These are phyloP conservation scores for Epinotia bilunana DNA, from an alignment of 2,888 invertebrate genomes.

Conservation along the genomic window DNA sequence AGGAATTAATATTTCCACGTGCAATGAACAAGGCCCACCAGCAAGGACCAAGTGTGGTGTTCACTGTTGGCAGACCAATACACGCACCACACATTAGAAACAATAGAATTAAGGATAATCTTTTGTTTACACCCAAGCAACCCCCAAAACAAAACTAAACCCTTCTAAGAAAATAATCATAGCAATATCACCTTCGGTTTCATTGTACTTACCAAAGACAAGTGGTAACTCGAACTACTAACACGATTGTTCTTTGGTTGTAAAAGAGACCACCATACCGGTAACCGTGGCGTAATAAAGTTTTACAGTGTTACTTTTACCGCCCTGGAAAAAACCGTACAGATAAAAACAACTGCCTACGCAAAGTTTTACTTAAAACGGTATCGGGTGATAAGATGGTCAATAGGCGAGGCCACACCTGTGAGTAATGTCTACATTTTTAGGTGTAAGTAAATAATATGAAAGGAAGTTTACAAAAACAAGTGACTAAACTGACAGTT, in stretches of 20 bases:
- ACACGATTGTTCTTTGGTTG: conserved; percentile 52
- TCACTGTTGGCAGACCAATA: background rate
- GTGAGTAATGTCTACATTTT: conserved; percentile 12
- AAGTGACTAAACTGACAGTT: conserved; percentile 5
- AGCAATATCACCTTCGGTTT: conserved; percentile 24
- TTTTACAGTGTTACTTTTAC: conserved; percentile 59
- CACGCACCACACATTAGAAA: conserved; percentile 42
- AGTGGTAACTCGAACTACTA: conserved; percentile 46
- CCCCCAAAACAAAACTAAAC: conserved; percentile 50
- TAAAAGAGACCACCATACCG: conserved; percentile 51
- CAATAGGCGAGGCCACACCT: conserved; percentile 21
- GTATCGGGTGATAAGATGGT: conserved; percentile 30
- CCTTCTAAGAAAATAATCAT: conserved; percentile 51
- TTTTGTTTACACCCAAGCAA: conserved; percentile 62
- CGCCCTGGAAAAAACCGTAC: conserved; percentile 53
- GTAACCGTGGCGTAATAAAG: conserved; percentile 61
- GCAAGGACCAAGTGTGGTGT: background rate
- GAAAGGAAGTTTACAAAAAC: conserved; percentile 14
- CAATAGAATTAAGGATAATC: conserved; percentile 55
- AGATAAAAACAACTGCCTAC: conserved; percentile 32
- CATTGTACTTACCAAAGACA: conserved; percentile 34
- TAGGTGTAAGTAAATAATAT: conserved; percentile 20
- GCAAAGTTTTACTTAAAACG: conserved; percentile 41
- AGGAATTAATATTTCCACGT: conserved; percentile 35
- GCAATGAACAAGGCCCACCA: conserved; percentile 45